phyloP scores from a whole-genome alignment of 2,797 vertebrate genomes.

The Enteromius radiatus region DNA sequence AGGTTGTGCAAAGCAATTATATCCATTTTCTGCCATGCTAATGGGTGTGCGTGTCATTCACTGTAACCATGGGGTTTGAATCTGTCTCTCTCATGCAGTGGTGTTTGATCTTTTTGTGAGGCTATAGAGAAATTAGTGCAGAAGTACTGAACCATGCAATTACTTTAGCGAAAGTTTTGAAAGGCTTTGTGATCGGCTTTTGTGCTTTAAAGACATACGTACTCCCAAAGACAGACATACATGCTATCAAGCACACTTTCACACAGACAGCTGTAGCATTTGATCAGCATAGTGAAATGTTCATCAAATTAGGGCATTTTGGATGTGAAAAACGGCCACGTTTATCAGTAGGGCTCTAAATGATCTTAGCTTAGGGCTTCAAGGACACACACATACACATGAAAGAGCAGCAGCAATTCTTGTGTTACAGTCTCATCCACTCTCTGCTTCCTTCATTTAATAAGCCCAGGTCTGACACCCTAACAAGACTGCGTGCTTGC shows the following conservation, averaged over 20 bases:
- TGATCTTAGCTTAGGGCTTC: neutral
- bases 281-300: neutral
- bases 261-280: constrained; percentile 12
- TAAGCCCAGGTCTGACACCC: constrained; percentile 46
- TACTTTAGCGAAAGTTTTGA: constrained; percentile 50
- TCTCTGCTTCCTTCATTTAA: constrained; percentile 31
- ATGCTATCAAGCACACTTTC: neutral
- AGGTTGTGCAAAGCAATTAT: constrained; percentile 63
- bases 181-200: constrained; percentile 52
- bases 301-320: constrained; percentile 22
- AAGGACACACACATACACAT: constrained; percentile 4
- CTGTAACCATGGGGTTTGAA: constrained; percentile 55
- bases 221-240: constrained; percentile 27
- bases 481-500: constrained; percentile 41
- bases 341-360: constrained; percentile 1
- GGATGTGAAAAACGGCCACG: neutral
- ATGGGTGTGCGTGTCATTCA: constrained; percentile 63
- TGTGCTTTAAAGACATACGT: constrained; percentile 43
- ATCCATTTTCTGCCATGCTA: constrained; percentile 63
- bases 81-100: constrained; percentile 42
- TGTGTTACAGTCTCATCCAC: constrained; percentile 7
- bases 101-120: constrained; percentile 42
- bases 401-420: constrained; percentile 1
- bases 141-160: constrained; percentile 45
- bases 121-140: constrained; percentile 49